Percentiles rank a stretch among this genome's conserved stretches.
These are phyloP conservation scores for Capreolus pygargus DNA, from an alignment of 2,113 vertebrate genomes.

Conservation along the genomic window DNA sequence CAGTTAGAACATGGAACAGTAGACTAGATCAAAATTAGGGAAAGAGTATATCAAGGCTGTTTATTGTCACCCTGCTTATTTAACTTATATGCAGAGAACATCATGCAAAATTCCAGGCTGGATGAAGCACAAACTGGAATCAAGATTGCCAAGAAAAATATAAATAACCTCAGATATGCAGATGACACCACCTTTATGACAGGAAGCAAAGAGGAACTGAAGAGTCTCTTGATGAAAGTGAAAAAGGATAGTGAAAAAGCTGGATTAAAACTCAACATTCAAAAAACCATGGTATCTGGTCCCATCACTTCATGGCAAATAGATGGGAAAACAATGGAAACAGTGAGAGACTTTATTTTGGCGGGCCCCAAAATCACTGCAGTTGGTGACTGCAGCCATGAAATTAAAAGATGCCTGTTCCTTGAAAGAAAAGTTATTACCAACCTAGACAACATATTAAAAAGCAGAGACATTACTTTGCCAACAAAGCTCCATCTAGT, in stretches of 20 bases:
- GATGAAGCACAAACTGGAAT: background rate
- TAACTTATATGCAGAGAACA: background rate
- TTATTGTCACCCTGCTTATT: background rate
- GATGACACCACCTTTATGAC: background rate
- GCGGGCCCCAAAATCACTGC: background rate
- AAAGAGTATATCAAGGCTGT: background rate
- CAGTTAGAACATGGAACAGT: background rate
- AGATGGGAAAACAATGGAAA: background rate
- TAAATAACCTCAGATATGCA: background rate
- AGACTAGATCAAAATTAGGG: background rate
- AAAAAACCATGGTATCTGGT: background rate
- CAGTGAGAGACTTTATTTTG: background rate
- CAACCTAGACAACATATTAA: background rate
- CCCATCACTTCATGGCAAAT: background rate
- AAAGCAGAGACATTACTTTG: background rate
- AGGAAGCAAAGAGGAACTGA: rapidly evolving
- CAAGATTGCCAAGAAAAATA: background rate
- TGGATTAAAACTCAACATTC: background rate
- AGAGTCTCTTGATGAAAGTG: background rate
- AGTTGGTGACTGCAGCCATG: background rate
- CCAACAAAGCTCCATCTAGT: background rate
- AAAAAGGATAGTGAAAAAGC: background rate
- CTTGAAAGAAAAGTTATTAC: background rate
- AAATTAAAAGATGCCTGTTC: background rate
- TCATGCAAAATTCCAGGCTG: background rate